Conservation (phyloP, 2,113 vertebrate species). For the Pedetes capensis region DNA sequence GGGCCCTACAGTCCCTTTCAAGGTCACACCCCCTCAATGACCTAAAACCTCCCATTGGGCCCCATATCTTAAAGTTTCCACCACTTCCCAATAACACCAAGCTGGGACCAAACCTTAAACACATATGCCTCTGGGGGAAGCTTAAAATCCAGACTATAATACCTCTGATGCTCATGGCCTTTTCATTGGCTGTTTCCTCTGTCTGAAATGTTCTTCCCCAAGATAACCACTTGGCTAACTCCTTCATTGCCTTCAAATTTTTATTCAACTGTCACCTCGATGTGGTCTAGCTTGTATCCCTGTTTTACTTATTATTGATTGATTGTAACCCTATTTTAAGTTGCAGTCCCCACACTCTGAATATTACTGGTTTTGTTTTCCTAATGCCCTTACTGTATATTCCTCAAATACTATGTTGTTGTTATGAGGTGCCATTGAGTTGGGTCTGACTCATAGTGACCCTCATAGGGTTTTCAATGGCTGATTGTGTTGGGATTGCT, state of each 20-base stretch:
- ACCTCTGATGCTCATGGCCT: not conserved
- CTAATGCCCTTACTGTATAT: not conserved
- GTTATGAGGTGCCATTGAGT: too few relatives aligned
- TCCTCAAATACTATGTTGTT: not conserved
- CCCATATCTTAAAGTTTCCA: too few relatives aligned
- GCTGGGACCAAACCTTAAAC: too few relatives aligned
- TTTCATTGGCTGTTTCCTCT: not conserved
- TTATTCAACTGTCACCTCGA: not conserved
- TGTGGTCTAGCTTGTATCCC: too few relatives aligned
- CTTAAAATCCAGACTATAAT: not conserved
- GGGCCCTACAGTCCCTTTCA: not conserved
- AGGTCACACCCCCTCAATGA: too few relatives aligned
- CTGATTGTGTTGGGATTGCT: too few relatives aligned
- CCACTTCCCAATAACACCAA: too few relatives aligned
- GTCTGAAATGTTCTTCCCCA: not conserved
- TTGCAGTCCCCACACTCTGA: not conserved
- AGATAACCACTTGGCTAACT: not conserved
- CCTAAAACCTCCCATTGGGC: not conserved
- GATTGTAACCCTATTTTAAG: slow-evolving; percentile 22
- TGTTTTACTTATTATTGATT: too few relatives aligned
- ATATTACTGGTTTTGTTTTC: not conserved
- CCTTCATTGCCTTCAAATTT: not conserved
- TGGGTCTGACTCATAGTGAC: too few relatives aligned
- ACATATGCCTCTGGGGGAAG: not conserved
- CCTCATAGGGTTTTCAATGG: too few relatives aligned